phyloP scores from a whole-genome alignment of 1,140 invertebrate genomes.

The Galendromus occidentalis region DNA sequence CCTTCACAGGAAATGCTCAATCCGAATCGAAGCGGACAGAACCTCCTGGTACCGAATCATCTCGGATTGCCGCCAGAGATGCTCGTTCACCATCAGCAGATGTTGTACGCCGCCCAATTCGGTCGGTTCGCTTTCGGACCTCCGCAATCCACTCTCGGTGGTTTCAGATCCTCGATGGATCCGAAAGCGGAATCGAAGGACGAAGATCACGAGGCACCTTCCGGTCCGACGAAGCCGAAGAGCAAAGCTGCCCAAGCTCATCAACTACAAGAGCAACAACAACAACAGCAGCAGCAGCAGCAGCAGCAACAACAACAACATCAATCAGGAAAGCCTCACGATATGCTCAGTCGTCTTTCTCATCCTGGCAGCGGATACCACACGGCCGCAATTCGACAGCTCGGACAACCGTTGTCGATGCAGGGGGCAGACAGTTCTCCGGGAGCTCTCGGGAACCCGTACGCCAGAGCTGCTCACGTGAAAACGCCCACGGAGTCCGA shows the following conservation, averaged over 20 bases:
- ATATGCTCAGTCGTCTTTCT: neutral
- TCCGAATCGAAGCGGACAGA: neutral
- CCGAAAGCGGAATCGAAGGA: conserved; percentile 8
- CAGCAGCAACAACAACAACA: conserved; percentile 19
- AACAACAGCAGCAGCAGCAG: conserved; percentile 17
- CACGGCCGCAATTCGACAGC: conserved; percentile 17
- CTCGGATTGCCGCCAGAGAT: neutral
- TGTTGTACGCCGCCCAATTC: neutral
- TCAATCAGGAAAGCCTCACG: conserved; percentile 15
- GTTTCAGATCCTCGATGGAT: conserved; percentile 12
- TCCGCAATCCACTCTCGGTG: neutral
- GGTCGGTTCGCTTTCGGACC: neutral
- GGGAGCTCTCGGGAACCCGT: neutral
- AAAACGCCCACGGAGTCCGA: conserved; percentile 11
- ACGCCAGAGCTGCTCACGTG: conserved; percentile 7
- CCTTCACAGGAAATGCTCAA: conserved; percentile 12
- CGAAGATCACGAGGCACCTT: neutral
- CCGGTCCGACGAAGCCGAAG: neutral
- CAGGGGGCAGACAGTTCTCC: conserved; percentile 14
- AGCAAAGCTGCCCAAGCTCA: conserved; percentile 9
- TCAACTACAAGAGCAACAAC: conserved; percentile 4
- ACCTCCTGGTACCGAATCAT: neutral
- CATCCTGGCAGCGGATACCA: conserved; percentile 12
- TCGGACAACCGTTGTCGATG: conserved; percentile 17
- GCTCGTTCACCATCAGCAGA: neutral